These are phyloP conservation scores for Hesperia comma DNA, from an alignment of 2,888 invertebrate genomes.

Conservation along the genomic window DNA sequence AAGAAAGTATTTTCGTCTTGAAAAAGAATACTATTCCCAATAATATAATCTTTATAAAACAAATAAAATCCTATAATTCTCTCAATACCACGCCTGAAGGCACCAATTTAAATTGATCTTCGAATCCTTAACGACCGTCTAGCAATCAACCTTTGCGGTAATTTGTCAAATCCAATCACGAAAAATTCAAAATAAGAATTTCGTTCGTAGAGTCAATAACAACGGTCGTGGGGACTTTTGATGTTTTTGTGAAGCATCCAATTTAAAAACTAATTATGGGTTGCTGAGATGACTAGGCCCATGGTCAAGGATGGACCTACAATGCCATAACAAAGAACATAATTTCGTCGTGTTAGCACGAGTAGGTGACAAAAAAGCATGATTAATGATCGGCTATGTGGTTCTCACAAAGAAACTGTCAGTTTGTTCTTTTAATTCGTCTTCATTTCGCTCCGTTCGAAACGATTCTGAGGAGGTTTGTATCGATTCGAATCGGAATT, in stretches of 20 bases:
- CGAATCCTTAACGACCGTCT: slow-evolving; percentile 9
- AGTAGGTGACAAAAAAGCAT: slow-evolving; percentile 77
- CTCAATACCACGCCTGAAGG: neutral
- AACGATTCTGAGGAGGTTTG: slow-evolving; percentile 22
- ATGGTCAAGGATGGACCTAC: slow-evolving; percentile 70
- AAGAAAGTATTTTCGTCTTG: too few relatives aligned
- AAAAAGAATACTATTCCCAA: too few relatives aligned
- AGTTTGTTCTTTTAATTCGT: slow-evolving; percentile 48
- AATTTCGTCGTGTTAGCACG: slow-evolving; percentile 77
- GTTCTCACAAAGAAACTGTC: slow-evolving; percentile 70
- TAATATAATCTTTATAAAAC: too few relatives aligned
- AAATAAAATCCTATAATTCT: too few relatives aligned
- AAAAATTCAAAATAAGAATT: slow-evolving; percentile 62
- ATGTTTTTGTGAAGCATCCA: slow-evolving; percentile 73
- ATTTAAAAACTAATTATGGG: slow-evolving; percentile 82
- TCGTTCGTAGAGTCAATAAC: slow-evolving; percentile 69
- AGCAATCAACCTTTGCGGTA: slow-evolving; percentile 49
- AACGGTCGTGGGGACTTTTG: slow-evolving; percentile 70
- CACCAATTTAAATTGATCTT: slow-evolving; percentile 37
- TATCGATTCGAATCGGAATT: slow-evolving; percentile 26
- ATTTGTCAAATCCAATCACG: slow-evolving; percentile 80
- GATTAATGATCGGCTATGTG: slow-evolving; percentile 74
- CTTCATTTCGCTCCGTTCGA: slow-evolving; percentile 23
- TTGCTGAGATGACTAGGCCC: slow-evolving; percentile 71
- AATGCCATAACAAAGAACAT: slow-evolving; percentile 71